Evolutionary conservation across 2,797 vertebrate genomes (phyloP).

Genomic region (Nothura maculosa): DNA sequence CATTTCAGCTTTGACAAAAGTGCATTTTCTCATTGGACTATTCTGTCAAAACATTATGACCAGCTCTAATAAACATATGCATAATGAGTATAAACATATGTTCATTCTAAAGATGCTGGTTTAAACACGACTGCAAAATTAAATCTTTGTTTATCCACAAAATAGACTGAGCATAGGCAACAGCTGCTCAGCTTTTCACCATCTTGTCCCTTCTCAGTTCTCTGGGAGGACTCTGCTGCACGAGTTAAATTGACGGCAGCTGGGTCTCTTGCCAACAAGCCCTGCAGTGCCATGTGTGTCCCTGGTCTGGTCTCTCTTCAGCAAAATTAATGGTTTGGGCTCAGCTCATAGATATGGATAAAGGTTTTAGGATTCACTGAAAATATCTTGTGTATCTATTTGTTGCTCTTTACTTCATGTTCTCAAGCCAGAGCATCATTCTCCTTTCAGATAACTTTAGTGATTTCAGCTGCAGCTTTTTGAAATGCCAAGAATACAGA

Average conservation of each 20-base stretch:
- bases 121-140: not conserved
- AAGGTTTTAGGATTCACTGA: no score
- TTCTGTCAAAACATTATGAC: conserved; percentile 32
- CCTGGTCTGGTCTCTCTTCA: not conserved
- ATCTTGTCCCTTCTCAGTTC: not conserved
- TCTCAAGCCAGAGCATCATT: not conserved
- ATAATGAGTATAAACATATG: conserved; percentile 38
- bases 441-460: not conserved
- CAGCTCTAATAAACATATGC: conserved; percentile 54
- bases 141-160: not conserved
- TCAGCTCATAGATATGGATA: rapidly evolving
- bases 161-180: not conserved
- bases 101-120: conserved; percentile 37
- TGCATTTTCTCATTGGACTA: conserved; percentile 10
- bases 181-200: conserved; percentile 20
- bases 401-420: rapidly evolving
- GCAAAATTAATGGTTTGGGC: not conserved
- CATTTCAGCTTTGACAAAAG: conserved; percentile 20
- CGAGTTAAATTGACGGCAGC: rapidly evolving
- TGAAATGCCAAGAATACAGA: not conserved
- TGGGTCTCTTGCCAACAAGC: rapidly evolving
- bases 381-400: rapidly evolving
- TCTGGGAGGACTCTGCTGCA: not conserved
- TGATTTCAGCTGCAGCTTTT: not conserved
- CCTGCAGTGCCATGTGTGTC: rapidly evolving